Evolutionary conservation across 2,888 invertebrate genomes (phyloP).

Genomic region (Tricholauxania praeusta): DNA sequence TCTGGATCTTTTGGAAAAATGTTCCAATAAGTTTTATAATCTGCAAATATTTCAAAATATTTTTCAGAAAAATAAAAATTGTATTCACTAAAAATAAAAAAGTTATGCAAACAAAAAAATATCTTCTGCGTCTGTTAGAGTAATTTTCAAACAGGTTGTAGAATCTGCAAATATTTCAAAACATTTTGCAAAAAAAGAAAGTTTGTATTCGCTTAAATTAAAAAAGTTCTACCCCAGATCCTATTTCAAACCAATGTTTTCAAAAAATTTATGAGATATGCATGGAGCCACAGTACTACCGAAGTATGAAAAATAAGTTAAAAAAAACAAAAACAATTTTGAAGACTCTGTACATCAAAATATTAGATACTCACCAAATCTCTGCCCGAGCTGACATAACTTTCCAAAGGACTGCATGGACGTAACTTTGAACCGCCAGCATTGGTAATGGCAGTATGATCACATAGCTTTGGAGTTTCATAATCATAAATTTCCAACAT

Average conservation of each 20-base stretch:
- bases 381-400: constrained; percentile 76
- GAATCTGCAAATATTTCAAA: no score
- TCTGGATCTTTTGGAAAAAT: no score
- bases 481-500: constrained; percentile 81
- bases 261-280: background rate
- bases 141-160: no score
- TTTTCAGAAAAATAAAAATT: no score
- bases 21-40: no score
- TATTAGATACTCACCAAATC: constrained; percentile 64
- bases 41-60: no score
- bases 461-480: constrained; percentile 83
- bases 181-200: no score
- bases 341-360: background rate
- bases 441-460: constrained; percentile 76
- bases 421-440: constrained; percentile 70
- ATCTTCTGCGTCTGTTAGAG: no score
- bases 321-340: background rate
- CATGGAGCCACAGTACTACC: background rate
- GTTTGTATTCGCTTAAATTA: no score
- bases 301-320: background rate
- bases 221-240: no score
- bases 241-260: background rate
- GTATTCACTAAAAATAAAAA: no score
- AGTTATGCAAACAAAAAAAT: no score
- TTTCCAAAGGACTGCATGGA: constrained; percentile 83